Base-by-base conservation (phyloP, 1,140 invertebrate genomes). In the Drosophila sulfurigaster region DNA sequence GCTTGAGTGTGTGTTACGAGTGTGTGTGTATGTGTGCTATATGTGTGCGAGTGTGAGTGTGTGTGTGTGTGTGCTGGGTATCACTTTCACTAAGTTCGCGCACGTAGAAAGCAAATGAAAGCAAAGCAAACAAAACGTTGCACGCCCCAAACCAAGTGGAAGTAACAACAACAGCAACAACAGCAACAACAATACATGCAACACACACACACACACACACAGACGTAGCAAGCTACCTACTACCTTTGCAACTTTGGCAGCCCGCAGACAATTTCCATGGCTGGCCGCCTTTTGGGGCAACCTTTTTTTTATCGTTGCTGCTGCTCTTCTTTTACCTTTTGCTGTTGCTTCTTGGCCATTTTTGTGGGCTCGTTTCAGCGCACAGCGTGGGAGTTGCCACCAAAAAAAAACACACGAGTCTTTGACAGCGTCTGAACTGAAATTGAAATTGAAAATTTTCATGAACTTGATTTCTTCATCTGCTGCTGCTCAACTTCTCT, bases 381-480 rank as follows among this genome's bases (percentile, higher is more conserved):
- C 79, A 80, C 80, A 80, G 78, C 83, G 83, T 88, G 83, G 83
- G 83, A 87, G 80, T 72, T 78, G 56, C 51, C 41, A 43, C 41
- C 3, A 43, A 43, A 43, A 54, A 8, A 38, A 38, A 25, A 25
- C 4, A 25, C 20, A 25, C 20, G 20, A 51, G 5, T 28, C 51
- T 52, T 15, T 11, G 54, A 41, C 54, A 28, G 8, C 45, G 32
- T 7, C 38, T 32, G 60, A 69, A 76, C 77, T 78, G 77, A 82
- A 86, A 83, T 60, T 63, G 81, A 85, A 83, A 74, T 68, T 67
- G 75, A 86, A 82, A 68, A 63, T 73, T 66, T 65, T 73, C 65
- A 79, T 86, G 82, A 86, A 87, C 82, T 87, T 87, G 83, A 88
- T 83, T 80, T 87, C 82, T 83, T 88, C 79, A 88, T 87, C 82